Percentiles rank a stretch among this genome's conserved stretches.
Evolutionary conservation across 2,797 vertebrate species (phyloP).

Genomic region (Pangasius krempfi): DNA sequence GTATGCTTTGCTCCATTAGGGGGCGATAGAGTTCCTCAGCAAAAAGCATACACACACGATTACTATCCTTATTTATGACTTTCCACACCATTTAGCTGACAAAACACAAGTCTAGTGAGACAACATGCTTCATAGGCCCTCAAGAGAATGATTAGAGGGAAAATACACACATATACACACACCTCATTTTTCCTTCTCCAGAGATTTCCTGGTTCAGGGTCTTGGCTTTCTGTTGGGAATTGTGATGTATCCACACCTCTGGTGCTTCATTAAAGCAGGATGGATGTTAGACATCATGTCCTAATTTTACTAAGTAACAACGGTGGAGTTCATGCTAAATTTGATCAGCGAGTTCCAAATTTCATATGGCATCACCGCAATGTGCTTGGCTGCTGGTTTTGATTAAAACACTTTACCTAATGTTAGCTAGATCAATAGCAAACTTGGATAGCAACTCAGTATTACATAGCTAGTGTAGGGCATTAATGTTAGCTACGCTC

Average conservation of each 20-base stretch:
- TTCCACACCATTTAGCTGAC: constrained; percentile 13
- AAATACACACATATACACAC: background rate
- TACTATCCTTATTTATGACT: constrained; percentile 5
- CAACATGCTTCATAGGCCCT: background rate
- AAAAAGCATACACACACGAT: background rate
- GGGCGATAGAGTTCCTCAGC: background rate
- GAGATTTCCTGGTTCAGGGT: constrained; percentile 13
- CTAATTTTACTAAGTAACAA: background rate
- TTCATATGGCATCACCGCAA: background rate
- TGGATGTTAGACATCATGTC: background rate
- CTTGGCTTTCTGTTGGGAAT: constrained; percentile 3
- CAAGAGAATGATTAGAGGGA: background rate
- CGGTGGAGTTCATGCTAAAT: background rate
- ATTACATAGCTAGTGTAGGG: background rate
- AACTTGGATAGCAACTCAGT: background rate
- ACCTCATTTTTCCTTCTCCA: constrained; percentile 20
- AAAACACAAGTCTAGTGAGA: constrained; percentile 2
- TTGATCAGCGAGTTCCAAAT: background rate
- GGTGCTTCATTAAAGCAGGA: background rate
- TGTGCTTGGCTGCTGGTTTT: background rate
- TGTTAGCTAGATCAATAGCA: background rate
- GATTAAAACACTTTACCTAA: background rate
- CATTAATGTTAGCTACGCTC: background rate
- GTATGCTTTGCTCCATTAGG: background rate
- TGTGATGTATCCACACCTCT: background rate